These are phyloP conservation scores for Hyles lineata DNA, from an alignment of 2,888 invertebrate species.

Conservation along the genomic window DNA sequence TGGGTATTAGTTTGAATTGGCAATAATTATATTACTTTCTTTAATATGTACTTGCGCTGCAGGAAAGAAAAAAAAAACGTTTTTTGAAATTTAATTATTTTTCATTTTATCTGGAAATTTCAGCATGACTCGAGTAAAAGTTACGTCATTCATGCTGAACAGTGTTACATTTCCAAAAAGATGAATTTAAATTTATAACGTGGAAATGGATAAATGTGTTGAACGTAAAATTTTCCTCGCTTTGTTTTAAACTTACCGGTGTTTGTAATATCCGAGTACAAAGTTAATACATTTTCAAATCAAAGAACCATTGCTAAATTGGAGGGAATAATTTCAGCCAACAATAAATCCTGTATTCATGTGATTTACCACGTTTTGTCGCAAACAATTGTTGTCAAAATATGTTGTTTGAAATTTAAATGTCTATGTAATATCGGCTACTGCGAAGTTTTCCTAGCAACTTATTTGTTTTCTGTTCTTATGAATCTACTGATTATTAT, in stretches of 20 bases:
- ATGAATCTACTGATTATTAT: too few species aligned
- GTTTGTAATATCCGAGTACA: neutral
- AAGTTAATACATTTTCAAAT: neutral
- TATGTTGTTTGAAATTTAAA: neutral
- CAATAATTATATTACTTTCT: neutral
- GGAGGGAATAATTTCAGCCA: neutral
- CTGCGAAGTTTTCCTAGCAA: neutral
- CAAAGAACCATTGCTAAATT: neutral
- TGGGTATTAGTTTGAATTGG: neutral
- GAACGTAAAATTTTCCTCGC: neutral
- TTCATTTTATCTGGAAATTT: too few species aligned
- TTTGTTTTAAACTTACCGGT: neutral
- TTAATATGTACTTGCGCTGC: too few species aligned
- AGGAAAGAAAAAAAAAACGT: too few species aligned
- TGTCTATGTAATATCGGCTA: neutral
- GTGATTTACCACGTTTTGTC: conserved; percentile 9
- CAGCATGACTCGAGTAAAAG: too few species aligned
- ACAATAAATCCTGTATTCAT: neutral
- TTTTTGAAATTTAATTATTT: too few species aligned
- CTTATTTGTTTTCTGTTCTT: too few species aligned
- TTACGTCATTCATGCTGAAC: neutral
- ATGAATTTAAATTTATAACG: neutral
- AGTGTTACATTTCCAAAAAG: neutral
- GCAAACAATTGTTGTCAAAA: neutral
- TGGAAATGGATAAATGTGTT: neutral